Evolutionary conservation across 2,113 vertebrate genomes (phyloP), one percentile per base, ranked within the genome.

Genomic region (Aleadryas rufinucha): DNA sequence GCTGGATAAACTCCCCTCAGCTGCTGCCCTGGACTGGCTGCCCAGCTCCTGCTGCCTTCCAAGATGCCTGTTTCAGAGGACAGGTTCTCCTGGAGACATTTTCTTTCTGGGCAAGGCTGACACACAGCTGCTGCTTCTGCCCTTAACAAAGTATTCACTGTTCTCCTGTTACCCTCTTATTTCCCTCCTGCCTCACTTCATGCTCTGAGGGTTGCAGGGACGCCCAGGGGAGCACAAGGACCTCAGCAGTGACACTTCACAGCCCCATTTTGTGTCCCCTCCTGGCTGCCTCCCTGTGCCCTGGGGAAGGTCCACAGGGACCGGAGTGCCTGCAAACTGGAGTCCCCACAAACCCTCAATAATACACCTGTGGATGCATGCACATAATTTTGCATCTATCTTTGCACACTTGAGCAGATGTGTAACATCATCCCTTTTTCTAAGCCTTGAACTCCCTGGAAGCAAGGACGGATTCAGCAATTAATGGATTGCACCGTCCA

Each of bases 361-460:
- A 13, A 5, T 2, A 4, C 30, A 16, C 31, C 63, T 28, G 15
- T 9, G 47, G 16, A 4, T 14, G 42, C 52, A 21, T 0, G 3
- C 13, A 16, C 39, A 13, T 1, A 7, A 42, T 22, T 37, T 3
- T 27, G 39, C 35, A 13, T 21, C 1, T 22, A 2, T 12, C 60
- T 74, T 21, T 60, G 81, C 90, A 70, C 59, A 5, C 49, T 19
- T 6, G 16, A 66, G 52, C 79, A 89, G 57, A 7, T 24, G 54
- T 11, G 28, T 14, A 11, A 39, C 18, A 35, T 5, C 84, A 13
- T 10, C 23, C 27, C 21, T 4, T 39, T 31, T 72, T 3, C 30
- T 6, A 16, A 75, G 52, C 44, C 60, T 16, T 14, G 42, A 31
- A 16, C 44, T 37, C 44, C n/a, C 65, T 31, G 19, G 49, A 15